Evolutionary conservation across 2,797 vertebrate genomes (phyloP).

Genomic region (Loris lydekkerianus): DNA sequence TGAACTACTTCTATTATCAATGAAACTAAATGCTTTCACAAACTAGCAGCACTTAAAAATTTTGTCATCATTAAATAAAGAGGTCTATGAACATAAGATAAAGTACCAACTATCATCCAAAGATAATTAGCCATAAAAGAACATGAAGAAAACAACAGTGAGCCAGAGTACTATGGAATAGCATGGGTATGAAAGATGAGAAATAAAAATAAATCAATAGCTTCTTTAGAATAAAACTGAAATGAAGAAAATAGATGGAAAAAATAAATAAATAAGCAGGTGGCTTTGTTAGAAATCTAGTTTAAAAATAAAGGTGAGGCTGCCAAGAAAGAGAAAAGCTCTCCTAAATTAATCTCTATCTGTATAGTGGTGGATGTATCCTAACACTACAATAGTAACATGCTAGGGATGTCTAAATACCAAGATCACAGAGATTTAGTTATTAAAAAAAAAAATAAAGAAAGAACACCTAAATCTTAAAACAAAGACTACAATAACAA

Average conservation of each 20-base stretch:
- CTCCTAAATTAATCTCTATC: background rate
- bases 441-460: background rate
- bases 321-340: background rate
- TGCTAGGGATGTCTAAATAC: background rate
- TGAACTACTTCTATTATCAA: slow-evolving; percentile 6
- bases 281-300: background rate
- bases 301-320: slow-evolving; percentile 24
- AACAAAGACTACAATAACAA: background rate
- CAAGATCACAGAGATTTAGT: background rate
- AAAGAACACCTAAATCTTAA: slow-evolving; percentile 3
- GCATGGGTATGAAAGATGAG: background rate
- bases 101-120: background rate
- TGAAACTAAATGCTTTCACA: slow-evolving; percentile 38
- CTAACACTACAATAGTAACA: background rate
- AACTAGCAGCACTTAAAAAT: slow-evolving; percentile 20
- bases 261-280: background rate
- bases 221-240: slow-evolving; percentile 25
- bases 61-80: background rate
- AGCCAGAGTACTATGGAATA: background rate
- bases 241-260: background rate
- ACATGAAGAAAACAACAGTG: background rate
- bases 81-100: background rate
- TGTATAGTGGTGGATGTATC: background rate
- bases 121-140: background rate
- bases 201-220: background rate